phyloP scores from a whole-genome alignment of 2,888 invertebrate genomes.

The Eupeodes luniger region DNA sequence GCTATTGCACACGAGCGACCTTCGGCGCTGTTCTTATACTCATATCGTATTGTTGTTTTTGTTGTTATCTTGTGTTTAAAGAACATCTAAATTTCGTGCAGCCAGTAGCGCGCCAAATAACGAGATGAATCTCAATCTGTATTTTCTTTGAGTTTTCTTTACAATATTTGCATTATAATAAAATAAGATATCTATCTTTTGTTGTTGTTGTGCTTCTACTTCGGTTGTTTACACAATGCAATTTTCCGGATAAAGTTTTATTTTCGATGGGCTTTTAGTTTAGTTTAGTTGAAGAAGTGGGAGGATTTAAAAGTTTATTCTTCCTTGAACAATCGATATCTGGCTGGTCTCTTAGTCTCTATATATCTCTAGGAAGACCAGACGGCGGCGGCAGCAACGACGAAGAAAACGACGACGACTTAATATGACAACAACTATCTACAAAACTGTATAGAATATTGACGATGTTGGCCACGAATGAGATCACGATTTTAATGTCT shows the following conservation, averaged over 20 bases:
- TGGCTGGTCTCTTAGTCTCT: conserved; percentile 14
- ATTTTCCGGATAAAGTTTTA: neutral
- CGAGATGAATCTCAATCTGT: neutral
- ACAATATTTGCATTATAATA: conserved; percentile 54
- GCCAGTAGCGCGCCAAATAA: conserved; percentile 8
- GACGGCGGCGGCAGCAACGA: conserved; percentile 1
- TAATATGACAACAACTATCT: neutral
- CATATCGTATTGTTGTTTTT: neutral
- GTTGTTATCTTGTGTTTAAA: conserved; percentile 3
- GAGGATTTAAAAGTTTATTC: neutral
- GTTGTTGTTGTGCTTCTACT: neutral
- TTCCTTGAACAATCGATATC: conserved; percentile 61
- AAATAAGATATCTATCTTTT: neutral
- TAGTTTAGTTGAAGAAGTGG: neutral
- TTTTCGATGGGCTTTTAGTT: neutral
- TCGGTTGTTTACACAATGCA: conserved; percentile 29
- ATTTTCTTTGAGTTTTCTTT: neutral
- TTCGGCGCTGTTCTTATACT: conserved; percentile 46
- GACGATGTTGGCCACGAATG: conserved; percentile 23
- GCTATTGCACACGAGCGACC: conserved; percentile 57
- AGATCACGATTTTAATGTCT: conserved; percentile 49
- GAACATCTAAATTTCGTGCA: conserved; percentile 30
- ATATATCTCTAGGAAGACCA: conserved; percentile 7
- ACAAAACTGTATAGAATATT: too few relatives aligned
- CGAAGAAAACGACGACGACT: neutral